Base-by-base conservation (phyloP, 2,797 vertebrate species). In the Taenioides sp. region DNA sequence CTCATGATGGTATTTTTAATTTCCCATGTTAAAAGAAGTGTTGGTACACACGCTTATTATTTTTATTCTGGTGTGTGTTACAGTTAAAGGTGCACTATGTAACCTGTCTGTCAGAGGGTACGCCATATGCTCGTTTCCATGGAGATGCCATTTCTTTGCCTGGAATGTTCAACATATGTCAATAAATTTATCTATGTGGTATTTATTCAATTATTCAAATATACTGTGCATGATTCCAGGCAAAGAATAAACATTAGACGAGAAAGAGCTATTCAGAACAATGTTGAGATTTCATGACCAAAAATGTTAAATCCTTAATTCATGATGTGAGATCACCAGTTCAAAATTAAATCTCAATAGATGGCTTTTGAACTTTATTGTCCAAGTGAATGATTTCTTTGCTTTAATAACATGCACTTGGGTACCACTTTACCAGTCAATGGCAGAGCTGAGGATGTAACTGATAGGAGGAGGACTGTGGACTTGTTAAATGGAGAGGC, bases 391-490 rank as follows among this genome's bases (percentile, higher is more conserved):
- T 55, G n/a, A 20, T 2, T 55, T 55, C n/a, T 11, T 55, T 55
- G 52, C 52, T 22, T 55, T 55, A 55, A 55, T 11, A 55, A 55
- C 10, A 23, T 23, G 22, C 22, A 55, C 54, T 55, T 55, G n/a
- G 52, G 2, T 22, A 14, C 12, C 14, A 47, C 43, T 47, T 4
- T 43, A 43, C 40, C 14, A 3, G n/a, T 22, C 20, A 40, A 7
- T 64, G 43, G 62, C 23, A 23, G 23, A 50, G 23, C 43, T 65
- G 40, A 20, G 16, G 43, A 52, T 66, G 65, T 66, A 66, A 52
- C 25, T 66, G 65, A 66, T 22, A 52, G 65, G 34, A 10, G 34
- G 34, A 37, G 7, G 25, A 66, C 47, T 66, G 47, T 54, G 49
- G 27, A 66, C 47, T 28, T 25, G 62, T 47, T 25, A n/a, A 47